These are phyloP conservation scores for Paramuricea clavata DNA, from an alignment of 92 coral and sea anemone genomes.

Conservation along the genomic window DNA sequence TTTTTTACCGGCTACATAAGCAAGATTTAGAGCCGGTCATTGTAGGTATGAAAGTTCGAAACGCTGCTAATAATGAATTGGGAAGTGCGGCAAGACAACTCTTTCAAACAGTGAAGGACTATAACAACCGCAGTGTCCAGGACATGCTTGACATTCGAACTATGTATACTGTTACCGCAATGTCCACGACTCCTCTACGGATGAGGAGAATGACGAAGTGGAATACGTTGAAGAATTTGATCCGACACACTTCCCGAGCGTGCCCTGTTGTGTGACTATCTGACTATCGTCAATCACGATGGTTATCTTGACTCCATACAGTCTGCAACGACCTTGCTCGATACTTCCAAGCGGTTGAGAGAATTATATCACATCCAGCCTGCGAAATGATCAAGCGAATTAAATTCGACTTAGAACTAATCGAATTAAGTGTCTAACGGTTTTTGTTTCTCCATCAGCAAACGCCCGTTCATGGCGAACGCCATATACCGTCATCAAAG, in stretches of 20 bases:
- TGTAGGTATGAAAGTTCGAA: background rate
- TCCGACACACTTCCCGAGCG: background rate
- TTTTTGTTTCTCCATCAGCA: conserved; percentile 7
- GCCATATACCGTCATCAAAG: conserved; percentile 6
- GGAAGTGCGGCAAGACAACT: conserved; percentile 13
- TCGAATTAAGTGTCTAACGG: conserved; percentile 34
- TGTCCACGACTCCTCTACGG: background rate
- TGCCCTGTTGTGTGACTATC: background rate
- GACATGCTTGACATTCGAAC: conserved; percentile 30
- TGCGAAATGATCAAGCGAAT: background rate
- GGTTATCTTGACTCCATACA: background rate
- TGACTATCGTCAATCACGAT: background rate
- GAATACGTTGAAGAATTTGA: background rate
- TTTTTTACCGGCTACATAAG: background rate
- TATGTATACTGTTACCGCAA: conserved; percentile 28
- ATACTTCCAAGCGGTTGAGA: background rate
- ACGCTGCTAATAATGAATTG: conserved; percentile 7
- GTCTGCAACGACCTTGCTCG: background rate
- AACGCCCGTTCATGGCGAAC: conserved; percentile 21
- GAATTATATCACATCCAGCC: background rate
- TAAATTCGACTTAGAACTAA: background rate
- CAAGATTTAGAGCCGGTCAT: background rate
- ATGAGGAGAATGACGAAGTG: background rate
- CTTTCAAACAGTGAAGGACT: conserved; percentile 23
- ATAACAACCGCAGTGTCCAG: conserved; percentile 7